phyloP scores from a whole-genome alignment of 2,113 vertebrate species.

The Xenotilapia flavipinnis region DNA sequence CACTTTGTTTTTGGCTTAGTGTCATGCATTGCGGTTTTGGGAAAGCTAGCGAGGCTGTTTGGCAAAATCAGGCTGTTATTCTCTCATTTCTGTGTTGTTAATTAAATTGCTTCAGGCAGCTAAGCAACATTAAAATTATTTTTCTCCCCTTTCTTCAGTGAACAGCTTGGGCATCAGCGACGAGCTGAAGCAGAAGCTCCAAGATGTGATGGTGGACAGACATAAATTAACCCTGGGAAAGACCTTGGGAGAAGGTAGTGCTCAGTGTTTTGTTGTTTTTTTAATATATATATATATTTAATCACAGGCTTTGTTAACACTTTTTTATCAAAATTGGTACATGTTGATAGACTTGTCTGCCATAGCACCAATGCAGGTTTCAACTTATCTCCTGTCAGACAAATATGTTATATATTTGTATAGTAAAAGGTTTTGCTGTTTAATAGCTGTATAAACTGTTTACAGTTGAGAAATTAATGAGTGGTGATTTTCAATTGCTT shows the following conservation, averaged over 20 bases:
- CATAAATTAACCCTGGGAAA: constrained; percentile 88
- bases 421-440: not conserved
- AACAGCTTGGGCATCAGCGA: constrained; percentile 87
- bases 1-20: not conserved
- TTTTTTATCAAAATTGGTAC: not conserved
- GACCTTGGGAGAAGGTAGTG: constrained; percentile 83
- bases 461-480: not conserved
- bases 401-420: not conserved
- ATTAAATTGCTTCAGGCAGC: not conserved
- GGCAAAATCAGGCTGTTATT: not conserved
- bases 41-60: not conserved
- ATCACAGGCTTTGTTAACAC: not conserved
- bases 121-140: not conserved
- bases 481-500: not conserved
- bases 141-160: constrained; percentile 63
- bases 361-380: not conserved
- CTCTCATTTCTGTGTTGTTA: not conserved
- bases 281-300: not conserved
- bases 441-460: not conserved
- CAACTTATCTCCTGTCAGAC: not conserved
- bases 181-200: constrained; percentile 85
- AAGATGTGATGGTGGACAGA: constrained; percentile 89
- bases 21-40: not conserved
- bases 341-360: not conserved
- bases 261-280: rapidly evolving